Conservation (phyloP, 2,888 invertebrate genomes). For the Crioceris asparagi region DNA sequence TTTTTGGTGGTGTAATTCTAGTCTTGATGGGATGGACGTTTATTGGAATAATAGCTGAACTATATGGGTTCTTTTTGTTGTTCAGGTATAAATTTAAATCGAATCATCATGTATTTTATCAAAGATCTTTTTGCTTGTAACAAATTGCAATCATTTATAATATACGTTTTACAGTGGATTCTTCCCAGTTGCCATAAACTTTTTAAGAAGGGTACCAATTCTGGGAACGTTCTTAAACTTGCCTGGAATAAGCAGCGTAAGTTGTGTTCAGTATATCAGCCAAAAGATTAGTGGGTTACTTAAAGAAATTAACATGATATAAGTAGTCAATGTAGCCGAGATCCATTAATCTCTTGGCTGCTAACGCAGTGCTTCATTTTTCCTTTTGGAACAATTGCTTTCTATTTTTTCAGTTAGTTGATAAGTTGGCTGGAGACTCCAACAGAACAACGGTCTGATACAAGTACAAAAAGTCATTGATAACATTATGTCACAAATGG, state of each 20-base stretch:
- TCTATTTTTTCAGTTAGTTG: conserved; percentile 52
- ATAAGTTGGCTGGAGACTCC: conserved; percentile 71
- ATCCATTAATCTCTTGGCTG: too few species aligned
- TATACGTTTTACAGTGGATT: conserved; percentile 85
- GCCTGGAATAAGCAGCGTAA: conserved; percentile 78
- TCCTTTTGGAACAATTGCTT: conserved; percentile 17
- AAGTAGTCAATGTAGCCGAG: too few species aligned
- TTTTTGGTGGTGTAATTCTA: conserved; percentile 85
- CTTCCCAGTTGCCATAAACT: conserved; percentile 92
- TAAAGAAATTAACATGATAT: too few species aligned
- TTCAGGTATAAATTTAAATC: conserved; percentile 52
- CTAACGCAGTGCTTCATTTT: conserved; percentile 9
- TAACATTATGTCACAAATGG: too few species aligned
- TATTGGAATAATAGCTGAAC: conserved; percentile 91
- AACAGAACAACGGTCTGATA: conserved; percentile 78
- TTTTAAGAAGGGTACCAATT: conserved; percentile 85
- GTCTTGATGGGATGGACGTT: conserved; percentile 94
- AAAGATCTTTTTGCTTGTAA: neutral
- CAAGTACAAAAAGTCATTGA: too few species aligned
- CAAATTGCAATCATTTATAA: conserved; percentile 9
- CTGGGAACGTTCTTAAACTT: conserved; percentile 80
- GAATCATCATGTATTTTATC: neutral
- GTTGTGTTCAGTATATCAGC: conserved; percentile 28
- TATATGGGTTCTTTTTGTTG: conserved; percentile 85
- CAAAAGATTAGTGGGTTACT: neutral